Base-by-base conservation (phyloP, 2,113 vertebrate genomes). In the Nanorana parkeri region DNA sequence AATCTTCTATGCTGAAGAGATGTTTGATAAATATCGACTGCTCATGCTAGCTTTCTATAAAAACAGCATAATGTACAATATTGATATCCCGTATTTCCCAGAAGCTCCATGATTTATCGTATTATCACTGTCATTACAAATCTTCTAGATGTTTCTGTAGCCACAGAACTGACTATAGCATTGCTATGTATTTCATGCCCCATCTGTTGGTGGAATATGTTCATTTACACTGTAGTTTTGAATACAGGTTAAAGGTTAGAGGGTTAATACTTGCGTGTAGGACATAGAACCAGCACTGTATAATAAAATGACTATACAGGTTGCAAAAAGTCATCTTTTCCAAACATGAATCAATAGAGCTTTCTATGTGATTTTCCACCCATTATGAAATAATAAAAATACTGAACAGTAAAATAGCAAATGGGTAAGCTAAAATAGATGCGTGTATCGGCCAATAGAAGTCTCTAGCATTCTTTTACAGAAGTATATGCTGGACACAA, bases 71-170 rank as follows among this genome's bases (percentile, higher is more conserved):
- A 78, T 78, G 64, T 36, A 68, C 28, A 78, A 55, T 78, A 78
- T 78, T 36, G 77, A 78, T 78, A 78, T 68, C 77, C 63, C 67
- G 65, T 78, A 78, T 78, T 67, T 65, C 75, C 75, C 61, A 64
- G 41, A 17, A 78, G 65, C 63, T 56, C n/a, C 17, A 32, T 78
- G 77, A 78, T 78, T 78, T 78, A 78, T 78, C 32, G 64, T 55
- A 68, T 67, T 78, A 78, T 78, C 77, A 78, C 52, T 68, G 64
- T 55, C 77, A 74, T 60, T 68, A 56, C 64, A 56, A 68, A 78
- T 77, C 75, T 55, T 67, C 51, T 68, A 55, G 64, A 78, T 66
- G 21, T 36, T 78, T 78, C 23, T 23, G 20, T 56, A 60, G 23
- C 47, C 11, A 66, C 26, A 41, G 63, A 67, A 73, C 52, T 28